phyloP scores from a whole-genome alignment of 2,797 vertebrate species.

The Cynopterus sphinx region DNA sequence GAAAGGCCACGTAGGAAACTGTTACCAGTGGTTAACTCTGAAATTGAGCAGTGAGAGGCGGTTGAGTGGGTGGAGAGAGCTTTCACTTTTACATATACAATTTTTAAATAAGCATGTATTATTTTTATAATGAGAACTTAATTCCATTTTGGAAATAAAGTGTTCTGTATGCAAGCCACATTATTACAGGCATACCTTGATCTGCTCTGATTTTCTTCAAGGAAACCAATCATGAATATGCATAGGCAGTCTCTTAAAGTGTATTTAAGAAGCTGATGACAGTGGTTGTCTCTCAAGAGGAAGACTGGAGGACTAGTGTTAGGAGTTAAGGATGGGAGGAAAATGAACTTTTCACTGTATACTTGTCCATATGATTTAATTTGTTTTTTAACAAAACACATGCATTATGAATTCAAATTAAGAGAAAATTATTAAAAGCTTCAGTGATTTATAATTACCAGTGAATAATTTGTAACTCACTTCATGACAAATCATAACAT shows the following conservation, averaged over 20 bases:
- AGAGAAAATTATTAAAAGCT: constrained; percentile 43
- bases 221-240: constrained; percentile 69
- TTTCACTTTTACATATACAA: constrained; percentile 19
- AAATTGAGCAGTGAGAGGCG: not conserved
- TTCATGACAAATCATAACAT: constrained; percentile 26
- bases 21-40: not conserved
- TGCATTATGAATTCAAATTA: not conserved
- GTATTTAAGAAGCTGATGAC: constrained; percentile 64
- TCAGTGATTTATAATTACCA: constrained; percentile 66
- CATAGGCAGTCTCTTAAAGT: constrained; percentile 61
- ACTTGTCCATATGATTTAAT: constrained; percentile 58
- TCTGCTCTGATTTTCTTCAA: constrained; percentile 72
- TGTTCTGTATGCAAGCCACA: constrained; percentile 59
- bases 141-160: constrained; percentile 63
- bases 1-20: not conserved
- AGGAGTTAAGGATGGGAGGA: not conserved
- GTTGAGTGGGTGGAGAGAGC: not conserved
- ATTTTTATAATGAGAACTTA: constrained; percentile 65
- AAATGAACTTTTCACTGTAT: constrained; percentile 52
- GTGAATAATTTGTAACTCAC: constrained; percentile 65
- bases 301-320: not conserved
- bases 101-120: constrained; percentile 42
- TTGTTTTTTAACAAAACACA: constrained; percentile 1
- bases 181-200: constrained; percentile 62
- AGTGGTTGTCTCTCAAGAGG: constrained; percentile 51